These are phyloP conservation scores for Dysmachus trigonus DNA, from an alignment of 2,888 invertebrate species.

Conservation along the genomic window DNA sequence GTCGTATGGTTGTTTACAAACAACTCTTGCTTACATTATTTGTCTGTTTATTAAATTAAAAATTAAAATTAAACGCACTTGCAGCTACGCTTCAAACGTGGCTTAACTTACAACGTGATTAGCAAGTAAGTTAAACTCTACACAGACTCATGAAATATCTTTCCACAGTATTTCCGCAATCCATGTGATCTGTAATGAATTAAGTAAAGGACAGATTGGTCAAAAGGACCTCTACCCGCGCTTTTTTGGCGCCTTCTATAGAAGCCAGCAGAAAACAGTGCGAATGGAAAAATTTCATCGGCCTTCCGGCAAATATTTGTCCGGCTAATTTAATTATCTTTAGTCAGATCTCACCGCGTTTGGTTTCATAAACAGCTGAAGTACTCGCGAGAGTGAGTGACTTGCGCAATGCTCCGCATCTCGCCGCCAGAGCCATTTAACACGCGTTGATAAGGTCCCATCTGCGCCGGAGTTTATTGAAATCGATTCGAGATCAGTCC, in stretches of 20 bases:
- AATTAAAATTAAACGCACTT: background rate
- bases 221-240: background rate
- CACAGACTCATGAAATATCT: background rate
- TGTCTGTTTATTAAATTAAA: background rate
- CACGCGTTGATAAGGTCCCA: background rate
- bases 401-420: background rate
- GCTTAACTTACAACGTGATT: background rate
- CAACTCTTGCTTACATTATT: background rate
- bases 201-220: background rate
- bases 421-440: background rate
- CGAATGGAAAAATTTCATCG: background rate
- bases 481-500: background rate
- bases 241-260: background rate
- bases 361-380: background rate
- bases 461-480: background rate
- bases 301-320: background rate
- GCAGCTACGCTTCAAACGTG: background rate
- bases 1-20: background rate
- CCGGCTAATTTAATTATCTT: background rate
- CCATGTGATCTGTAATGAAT: background rate
- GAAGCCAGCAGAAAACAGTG: background rate
- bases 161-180: background rate
- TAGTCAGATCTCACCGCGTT: background rate
- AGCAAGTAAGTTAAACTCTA: background rate
- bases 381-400: background rate